Conservation (phyloP, 2,113 vertebrate species). For the Tinamus guttatus region DNA sequence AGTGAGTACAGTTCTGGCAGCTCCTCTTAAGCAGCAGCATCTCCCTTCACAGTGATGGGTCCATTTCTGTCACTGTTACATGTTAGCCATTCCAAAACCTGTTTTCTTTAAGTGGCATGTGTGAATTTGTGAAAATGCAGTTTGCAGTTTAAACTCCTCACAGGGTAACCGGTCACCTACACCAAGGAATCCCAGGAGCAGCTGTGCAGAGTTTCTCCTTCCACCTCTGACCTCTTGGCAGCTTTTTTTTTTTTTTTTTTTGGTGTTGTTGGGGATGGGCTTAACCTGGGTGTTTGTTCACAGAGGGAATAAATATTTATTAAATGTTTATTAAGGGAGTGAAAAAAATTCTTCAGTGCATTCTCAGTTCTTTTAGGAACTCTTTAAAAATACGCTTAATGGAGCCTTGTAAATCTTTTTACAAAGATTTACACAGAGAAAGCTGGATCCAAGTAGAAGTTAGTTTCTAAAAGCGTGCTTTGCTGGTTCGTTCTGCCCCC, state of each 20-base stretch:
- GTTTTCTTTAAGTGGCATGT: neutral
- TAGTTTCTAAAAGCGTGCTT: too few relatives aligned
- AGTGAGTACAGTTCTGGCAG: neutral
- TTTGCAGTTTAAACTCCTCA: accelerated
- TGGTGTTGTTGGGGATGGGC: accelerated
- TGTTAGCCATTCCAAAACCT: neutral
- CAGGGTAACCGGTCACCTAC: neutral
- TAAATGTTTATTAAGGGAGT: accelerated
- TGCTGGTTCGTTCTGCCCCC: too few relatives aligned
- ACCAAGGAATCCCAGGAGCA: neutral
- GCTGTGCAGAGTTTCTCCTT: accelerated
- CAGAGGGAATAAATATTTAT: accelerated
- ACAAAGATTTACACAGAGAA: too few relatives aligned
- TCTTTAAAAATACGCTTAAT: too few relatives aligned
- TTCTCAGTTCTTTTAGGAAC: neutral
- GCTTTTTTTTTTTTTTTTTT: accelerated
- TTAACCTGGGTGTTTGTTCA: accelerated
- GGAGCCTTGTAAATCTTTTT: too few relatives aligned
- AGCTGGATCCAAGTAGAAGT: too few relatives aligned
- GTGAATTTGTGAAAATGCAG: neutral
- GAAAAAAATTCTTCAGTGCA: accelerated
- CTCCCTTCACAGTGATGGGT: accelerated
- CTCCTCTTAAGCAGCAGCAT: neutral
- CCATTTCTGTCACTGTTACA: neutral
- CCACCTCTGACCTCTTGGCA: accelerated